Evolutionary conservation across 2,113 vertebrate species (phyloP).

Genomic region (Oncorhynchus masou): DNA sequence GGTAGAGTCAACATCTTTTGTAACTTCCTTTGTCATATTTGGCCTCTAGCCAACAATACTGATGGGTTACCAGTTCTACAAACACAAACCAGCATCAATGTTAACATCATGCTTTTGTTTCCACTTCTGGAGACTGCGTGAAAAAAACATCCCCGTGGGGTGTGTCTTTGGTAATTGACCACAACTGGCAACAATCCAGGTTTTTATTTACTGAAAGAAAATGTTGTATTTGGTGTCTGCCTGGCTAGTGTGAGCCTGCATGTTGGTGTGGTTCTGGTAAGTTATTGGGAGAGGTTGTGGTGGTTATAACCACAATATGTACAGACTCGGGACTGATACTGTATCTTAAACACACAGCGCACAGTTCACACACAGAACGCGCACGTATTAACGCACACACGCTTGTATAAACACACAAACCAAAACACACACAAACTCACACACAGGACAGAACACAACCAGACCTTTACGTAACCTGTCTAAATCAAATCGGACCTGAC

Average conservation of each 20-base stretch:
- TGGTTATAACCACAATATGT: not conserved
- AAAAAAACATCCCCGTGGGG: not conserved
- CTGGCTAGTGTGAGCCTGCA: constrained; percentile 5
- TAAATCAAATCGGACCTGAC: not conserved
- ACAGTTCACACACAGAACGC: not conserved
- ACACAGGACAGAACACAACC: not conserved
- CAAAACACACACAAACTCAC: not conserved
- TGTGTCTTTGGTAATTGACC: not conserved
- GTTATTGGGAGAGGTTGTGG: not conserved
- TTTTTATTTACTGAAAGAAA: not conserved
- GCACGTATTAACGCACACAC: not conserved
- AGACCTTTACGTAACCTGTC: not conserved
- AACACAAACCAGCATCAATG: not conserved
- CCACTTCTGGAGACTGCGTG: not conserved
- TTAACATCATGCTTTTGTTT: not conserved
- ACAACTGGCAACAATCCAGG: not conserved
- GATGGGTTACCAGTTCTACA: not conserved
- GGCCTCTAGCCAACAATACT: not conserved
- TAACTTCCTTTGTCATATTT: not conserved
- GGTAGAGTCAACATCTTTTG: no score
- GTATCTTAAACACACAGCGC: not conserved
- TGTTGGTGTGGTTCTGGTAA: constrained; percentile 6
- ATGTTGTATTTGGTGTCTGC: not conserved
- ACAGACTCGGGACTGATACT: not conserved
- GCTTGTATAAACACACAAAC: not conserved